Evolutionary conservation across 2,888 invertebrate genomes (phyloP), one percentile per base, ranked within the genome.

Genomic region (Heliconius erato): DNA sequence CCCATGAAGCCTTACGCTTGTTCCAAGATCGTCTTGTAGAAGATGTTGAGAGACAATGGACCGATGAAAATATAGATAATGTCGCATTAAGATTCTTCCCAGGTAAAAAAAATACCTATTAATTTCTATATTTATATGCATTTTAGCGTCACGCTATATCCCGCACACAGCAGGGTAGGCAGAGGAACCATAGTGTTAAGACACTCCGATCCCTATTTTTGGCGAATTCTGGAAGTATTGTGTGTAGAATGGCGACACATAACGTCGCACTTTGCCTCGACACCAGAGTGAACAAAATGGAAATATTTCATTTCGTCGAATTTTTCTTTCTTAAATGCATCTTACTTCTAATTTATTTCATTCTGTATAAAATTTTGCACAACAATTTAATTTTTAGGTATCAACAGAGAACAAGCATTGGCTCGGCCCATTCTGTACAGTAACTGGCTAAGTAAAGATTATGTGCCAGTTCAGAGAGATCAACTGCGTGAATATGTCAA

Each of bases 401-500:
- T 99, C 79, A 98, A 98, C 90, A 96, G 97, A 84, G 98, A 99
- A 80, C 97, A 97, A 87, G 98, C 99, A 0, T 96, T 99, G n/a
- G 96, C 97, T 74, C 97, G 99, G 80, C 99, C 99, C 0, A 99
- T 99, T 87, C 96, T 99, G 44, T 99, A 99, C 97, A 99, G 99
- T 91, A 99, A 99, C 95, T 99, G 99, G 99, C 96, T 99, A 67
- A 99, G 99, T 82, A 99, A 99, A 94, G 99, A 99, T 93, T 99
- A 99, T 90, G 97, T 98, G 83, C 99, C 99, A 0, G 99, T 99
- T 5, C 98, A 98, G 86, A 97, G 99, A 87, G 99, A 99, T 90
- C 98, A 99, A 90, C 96, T 99, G 44, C 97, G 99, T 35, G 99
- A 99, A 91, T 99, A 99, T 91, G 99, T 99, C 65, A 98, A 99